Base-by-base conservation (phyloP, 2,797 vertebrate genomes). In the Choloepus didactylus region DNA sequence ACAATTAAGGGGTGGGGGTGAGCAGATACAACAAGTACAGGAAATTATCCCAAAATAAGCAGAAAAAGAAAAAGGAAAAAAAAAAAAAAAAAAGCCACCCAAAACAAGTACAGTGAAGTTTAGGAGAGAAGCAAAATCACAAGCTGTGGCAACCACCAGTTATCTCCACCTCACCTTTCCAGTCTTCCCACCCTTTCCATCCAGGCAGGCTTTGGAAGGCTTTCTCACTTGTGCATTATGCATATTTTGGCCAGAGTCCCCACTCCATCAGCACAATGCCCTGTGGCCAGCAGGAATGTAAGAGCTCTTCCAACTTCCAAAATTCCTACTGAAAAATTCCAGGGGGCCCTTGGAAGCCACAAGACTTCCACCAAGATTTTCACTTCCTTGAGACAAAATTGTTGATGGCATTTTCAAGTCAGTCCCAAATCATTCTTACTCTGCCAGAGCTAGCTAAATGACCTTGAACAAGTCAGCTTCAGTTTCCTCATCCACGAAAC, bases 191-290 rank as follows among this genome's bases (percentile, higher is more conserved):
- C 44, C 12, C 18, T 60, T 49, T 25, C 73, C 29, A 49, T 6
- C 4, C 54, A 23, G 81, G 12, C 21, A 49, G 49, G 67, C 87
- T 31, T 21, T 6, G 35, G 2, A 27, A 21, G 56, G 38, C 27
- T 11, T 56, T 21, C 62, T 54, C 86, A 44, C 0, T 3, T 1
- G 3, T 0, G 27, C 14, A 6, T 4, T n/a, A 62, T 2, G 31
- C 66, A 49, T 2, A 5, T 4, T 38, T 14, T 51, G n/a, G 70
- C 54, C 41, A 16, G 31, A 0, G 18, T 27, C 44, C 44, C 66
- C 14, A 62, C 38, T 41, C 0, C 2, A 27, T 51, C 27, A 31
- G 14, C 64, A 35, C 44, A 41, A 8, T 3, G 67, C 38, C 75
- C 59, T 19, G 31, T 9, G 67, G 88, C 16, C 73, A 54, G 38